Percentiles rank a stretch among this genome's conserved stretches.
Conservation (phyloP, 2,113 vertebrate genomes). For the Odontophorus gujanensis region DNA sequence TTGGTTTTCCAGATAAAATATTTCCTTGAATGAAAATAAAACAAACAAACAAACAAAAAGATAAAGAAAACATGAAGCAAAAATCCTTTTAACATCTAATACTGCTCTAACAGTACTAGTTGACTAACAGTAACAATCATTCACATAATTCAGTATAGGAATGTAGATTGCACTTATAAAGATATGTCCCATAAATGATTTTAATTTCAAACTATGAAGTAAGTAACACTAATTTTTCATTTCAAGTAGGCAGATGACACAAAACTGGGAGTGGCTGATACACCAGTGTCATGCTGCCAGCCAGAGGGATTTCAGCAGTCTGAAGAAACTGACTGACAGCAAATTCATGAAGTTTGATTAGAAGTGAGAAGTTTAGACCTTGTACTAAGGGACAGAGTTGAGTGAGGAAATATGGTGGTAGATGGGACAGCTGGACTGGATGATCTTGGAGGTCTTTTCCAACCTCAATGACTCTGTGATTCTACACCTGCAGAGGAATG, state of each 20-base stretch:
- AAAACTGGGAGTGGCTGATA: neutral
- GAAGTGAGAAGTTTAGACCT: neutral
- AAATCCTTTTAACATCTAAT: neutral
- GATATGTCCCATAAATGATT: neutral
- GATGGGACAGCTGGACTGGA: too few relatives aligned
- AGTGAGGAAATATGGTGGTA: too few relatives aligned
- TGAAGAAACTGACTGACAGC: neutral
- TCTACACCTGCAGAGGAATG: neutral
- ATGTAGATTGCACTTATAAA: neutral
- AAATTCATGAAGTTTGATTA: neutral
- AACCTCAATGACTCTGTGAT: too few relatives aligned
- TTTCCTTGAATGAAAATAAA: constrained; percentile 74
- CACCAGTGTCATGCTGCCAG: neutral
- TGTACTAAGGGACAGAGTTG: too few relatives aligned
- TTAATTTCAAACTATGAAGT: neutral
- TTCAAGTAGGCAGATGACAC: neutral
- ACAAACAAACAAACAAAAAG: neutral
- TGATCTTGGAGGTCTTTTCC: too few relatives aligned
- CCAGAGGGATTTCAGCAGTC: neutral
- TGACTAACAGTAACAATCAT: neutral
- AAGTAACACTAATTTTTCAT: neutral
- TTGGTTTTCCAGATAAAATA: constrained; percentile 91
- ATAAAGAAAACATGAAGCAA: neutral
- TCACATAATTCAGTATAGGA: neutral
- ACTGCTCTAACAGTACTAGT: neutral